phyloP scores from a whole-genome alignment of 2,888 invertebrate genomes.

The Melieria omissa region DNA sequence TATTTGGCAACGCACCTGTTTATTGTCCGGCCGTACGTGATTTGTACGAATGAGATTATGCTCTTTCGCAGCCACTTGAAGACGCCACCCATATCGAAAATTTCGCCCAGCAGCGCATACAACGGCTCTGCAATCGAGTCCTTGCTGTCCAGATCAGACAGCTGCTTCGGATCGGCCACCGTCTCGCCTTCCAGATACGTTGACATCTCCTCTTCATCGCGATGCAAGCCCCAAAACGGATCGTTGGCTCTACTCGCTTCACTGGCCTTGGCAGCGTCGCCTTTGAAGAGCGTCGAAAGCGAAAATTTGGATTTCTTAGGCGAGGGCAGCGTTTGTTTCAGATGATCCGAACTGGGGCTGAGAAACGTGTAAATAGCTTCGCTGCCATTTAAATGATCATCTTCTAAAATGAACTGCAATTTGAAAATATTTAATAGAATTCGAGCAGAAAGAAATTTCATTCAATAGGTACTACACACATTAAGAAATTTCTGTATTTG shows the following conservation, averaged over 20 bases:
- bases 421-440: constrained; percentile 4
- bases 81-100: constrained; percentile 90
- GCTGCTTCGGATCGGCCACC: constrained; percentile 59
- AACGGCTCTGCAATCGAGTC: constrained; percentile 92
- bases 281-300: constrained; percentile 86
- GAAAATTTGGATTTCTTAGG: constrained; percentile 90
- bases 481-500: constrained; percentile 88
- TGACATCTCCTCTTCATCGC: constrained; percentile 84
- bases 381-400: constrained; percentile 86
- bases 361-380: constrained; percentile 91
- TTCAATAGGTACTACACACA: constrained; percentile 68
- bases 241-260: constrained; percentile 70
- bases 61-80: constrained; percentile 89
- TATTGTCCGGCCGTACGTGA: constrained; percentile 91
- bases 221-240: constrained; percentile 70
- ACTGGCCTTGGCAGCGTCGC: constrained; percentile 69
- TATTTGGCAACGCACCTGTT: constrained; percentile 72
- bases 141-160: constrained; percentile 73
- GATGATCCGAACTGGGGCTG: constrained; percentile 90
- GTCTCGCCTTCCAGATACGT: constrained; percentile 78
- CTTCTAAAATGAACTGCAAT: constrained; percentile 83
- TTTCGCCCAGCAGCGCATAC: constrained; percentile 87
- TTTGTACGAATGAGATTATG: constrained; percentile 90
- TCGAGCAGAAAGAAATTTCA: neutral
- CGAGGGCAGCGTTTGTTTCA: constrained; percentile 80